Evolutionary conservation across 2,797 vertebrate species (phyloP), one percentile per base, ranked within the genome.

Genomic region (Oreonectes daqikongensis): DNA sequence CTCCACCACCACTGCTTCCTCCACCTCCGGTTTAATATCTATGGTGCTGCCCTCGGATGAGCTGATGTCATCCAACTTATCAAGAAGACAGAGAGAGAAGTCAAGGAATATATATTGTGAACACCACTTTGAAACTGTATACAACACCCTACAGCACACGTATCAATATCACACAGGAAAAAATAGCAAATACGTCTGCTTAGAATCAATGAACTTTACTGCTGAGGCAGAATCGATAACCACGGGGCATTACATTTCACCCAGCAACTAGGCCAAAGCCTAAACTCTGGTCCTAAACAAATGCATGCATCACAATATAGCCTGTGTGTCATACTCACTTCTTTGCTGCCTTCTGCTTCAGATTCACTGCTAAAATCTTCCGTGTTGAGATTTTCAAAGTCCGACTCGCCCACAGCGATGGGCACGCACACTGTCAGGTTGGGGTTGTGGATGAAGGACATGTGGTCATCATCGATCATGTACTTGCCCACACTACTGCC

Each of bases 371-470:
- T 99, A 86, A 98, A 96, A 81, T 99, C 97, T 78, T 99, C 97
- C 0, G 97, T 99, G 91, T 99, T 98, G 69, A 98, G 95, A 83
- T 99, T 99, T 82, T 99, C 97, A 71, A 99, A 98, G 75, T 99
- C 97, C 0, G 97, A 99, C 82, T 99, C 97, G 0, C 97, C 97
- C 0, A 98, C 95, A 8, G 98, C 98, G 1, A 99, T 99, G 63
- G 98, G 97, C 3, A 99, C 98, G 15, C 97, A 94, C 18, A 99
- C 96, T 0, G 97, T 99, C 77, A 99, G 90, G 83, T 98, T 97
- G 38, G 98, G 98, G 81, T 99, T 99, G 88, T 99, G 95, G 91
- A 99, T 98, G 90, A 99, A 99, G 48, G 97, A 98, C 96, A 99
- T 97, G 89, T 98, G 97, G 79, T 99, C 98, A 71, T 98, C 98